Conservation (phyloP, 2,113 vertebrate species). For the Apteryx mantelli region DNA sequence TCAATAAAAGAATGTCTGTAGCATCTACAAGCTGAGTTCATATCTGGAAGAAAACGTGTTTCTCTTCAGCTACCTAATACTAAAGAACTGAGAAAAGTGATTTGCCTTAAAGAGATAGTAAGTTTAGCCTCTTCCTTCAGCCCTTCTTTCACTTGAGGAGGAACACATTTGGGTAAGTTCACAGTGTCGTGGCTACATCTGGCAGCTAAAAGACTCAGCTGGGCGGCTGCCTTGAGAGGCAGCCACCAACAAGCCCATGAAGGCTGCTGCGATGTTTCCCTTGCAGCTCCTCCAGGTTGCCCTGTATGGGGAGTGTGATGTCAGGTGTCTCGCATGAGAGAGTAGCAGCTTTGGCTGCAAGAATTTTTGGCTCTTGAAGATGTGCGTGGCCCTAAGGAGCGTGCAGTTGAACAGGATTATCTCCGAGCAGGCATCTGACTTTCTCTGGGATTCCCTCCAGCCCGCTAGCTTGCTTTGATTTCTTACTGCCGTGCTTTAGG, state of each 20-base stretch:
- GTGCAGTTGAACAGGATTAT: not conserved
- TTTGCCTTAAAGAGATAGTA: not conserved
- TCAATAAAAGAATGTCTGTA: not conserved
- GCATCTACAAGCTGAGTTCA: not conserved
- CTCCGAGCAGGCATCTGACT: not conserved
- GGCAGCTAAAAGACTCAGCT: not conserved
- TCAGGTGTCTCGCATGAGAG: not conserved
- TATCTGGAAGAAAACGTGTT: constrained; percentile 28
- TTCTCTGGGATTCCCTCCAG: not conserved
- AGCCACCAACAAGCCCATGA: not conserved
- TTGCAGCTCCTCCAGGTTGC: not conserved
- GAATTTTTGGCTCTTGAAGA: not conserved
- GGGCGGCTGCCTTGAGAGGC: not conserved
- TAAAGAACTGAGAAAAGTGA: not conserved
- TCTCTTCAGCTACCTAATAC: not conserved
- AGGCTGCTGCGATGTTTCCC: not conserved
- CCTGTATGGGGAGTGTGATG: not conserved
- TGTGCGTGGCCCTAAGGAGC: not conserved
- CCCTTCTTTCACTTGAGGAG: not conserved
- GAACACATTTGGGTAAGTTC: not conserved
- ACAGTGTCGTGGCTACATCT: not conserved
- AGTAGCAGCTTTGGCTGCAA: not conserved
- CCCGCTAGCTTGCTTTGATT: not conserved
- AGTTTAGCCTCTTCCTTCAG: not conserved
- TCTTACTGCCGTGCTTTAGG: not conserved